Evolutionary conservation across 2,888 invertebrate genomes (phyloP), one percentile per base, ranked within the genome.

Genomic region (Gari tellinella): DNA sequence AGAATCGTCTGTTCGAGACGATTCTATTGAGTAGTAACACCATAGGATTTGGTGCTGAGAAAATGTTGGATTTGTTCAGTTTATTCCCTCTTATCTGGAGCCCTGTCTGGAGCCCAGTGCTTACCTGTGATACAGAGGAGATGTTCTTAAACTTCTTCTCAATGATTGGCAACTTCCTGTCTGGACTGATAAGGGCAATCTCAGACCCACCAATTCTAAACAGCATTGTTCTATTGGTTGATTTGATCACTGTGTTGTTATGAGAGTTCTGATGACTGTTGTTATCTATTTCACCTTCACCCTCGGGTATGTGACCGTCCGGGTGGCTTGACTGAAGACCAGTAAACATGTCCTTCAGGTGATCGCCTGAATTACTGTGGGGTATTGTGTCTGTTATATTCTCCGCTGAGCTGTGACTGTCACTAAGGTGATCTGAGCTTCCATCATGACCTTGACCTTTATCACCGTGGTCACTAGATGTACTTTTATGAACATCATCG

Each of bases 101-200:
- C n/a, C n/a, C n/a, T n/a, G n/a, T n/a, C n/a, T n/a, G n/a, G n/a
- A n/a, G n/a, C n/a, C n/a, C n/a, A n/a, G 19, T n/a, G 57, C 82
- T 85, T 91, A 94, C 94, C 87, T 97, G 95, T 2, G 96, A 95
- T 84, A 97, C 97, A 81, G 95, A 96, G 0, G 96, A 95, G 14
- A 99, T 95, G 88, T 98, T 97, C 86, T 95, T 95, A 88, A 98
- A 95, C 49, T 95, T 95, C 80, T 97, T 95, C 87, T 97, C 96
- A 8, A 98, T 94, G 8, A 98, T 93, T 14, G 97, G 95, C 86
- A 96, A 96, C 88, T 99, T 99, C 67, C 97, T 94, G 90, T 98
- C 98, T 0, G 97, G 97, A 86, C 97, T 97, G 80, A 99, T 97
- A 5, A 99, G 94, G 51, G 97, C 94, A 14, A 99, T 93, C 90